Evolutionary conservation across 30 jellyfish, hydroid and myxozoan species (phyloP).

Genomic region (Pseudorhiza aurosa): DNA sequence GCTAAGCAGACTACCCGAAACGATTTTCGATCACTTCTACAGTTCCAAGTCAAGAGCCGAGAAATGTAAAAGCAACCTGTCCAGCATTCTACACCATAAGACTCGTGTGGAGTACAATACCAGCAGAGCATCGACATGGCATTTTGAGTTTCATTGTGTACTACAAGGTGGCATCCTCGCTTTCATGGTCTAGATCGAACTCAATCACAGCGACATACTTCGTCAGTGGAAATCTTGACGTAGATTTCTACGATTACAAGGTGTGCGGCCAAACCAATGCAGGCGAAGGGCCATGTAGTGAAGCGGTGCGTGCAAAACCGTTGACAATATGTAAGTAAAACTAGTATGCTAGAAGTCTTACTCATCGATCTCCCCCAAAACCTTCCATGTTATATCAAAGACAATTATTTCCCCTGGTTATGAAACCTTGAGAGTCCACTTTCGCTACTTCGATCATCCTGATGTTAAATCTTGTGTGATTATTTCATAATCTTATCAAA

Average conservation of each 20-base stretch:
- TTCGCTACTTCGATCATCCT: too few relatives aligned
- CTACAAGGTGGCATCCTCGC: background rate
- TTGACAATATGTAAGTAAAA: too few relatives aligned
- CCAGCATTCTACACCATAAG: background rate
- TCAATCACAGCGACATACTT: background rate
- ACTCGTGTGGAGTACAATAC: background rate
- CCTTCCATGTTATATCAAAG: too few relatives aligned
- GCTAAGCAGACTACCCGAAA: too few relatives aligned
- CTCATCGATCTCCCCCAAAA: too few relatives aligned
- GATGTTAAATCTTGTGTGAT: too few relatives aligned
- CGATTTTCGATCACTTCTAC: background rate
- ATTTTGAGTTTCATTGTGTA: background rate
- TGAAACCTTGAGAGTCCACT: too few relatives aligned
- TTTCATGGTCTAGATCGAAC: background rate
- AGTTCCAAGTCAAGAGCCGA: slow-evolving; percentile 1
- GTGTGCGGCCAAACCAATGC: slow-evolving; percentile 1
- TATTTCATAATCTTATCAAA: too few relatives aligned
- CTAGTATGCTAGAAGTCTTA: too few relatives aligned
- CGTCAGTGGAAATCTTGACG: background rate
- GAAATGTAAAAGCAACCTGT: background rate
- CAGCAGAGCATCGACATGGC: background rate
- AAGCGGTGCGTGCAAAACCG: background rate
- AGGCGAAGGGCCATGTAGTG: background rate
- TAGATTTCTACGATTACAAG: background rate
- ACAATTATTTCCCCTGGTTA: too few relatives aligned